phyloP scores from a whole-genome alignment of 2,888 invertebrate species.

The Cantharis nigra region DNA sequence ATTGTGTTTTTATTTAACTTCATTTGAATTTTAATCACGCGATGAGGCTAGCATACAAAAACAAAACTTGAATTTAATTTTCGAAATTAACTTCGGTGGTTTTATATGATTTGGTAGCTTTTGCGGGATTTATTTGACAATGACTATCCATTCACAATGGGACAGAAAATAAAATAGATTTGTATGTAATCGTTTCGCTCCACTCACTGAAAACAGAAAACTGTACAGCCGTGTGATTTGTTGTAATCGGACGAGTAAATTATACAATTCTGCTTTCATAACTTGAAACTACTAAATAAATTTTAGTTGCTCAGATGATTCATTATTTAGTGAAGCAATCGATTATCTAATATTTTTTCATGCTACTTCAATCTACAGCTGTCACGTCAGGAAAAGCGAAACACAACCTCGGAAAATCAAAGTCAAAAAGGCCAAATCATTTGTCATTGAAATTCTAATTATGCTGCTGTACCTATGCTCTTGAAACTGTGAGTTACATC shows the following conservation, averaged over 20 bases:
- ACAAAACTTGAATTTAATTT: neutral
- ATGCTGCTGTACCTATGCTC: no score
- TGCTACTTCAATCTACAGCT: no score
- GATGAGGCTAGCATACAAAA: neutral
- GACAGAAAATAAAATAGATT: neutral
- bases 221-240: neutral
- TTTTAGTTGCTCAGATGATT: neutral
- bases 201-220: neutral
- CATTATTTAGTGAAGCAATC: no score
- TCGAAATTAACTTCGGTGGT: neutral
- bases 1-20: neutral
- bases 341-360: no score
- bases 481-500: no score
- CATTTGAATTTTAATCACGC: neutral
- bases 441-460: no score
- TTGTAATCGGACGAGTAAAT: neutral
- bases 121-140: neutral
- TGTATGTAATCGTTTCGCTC: neutral
- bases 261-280: neutral
- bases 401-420: no score
- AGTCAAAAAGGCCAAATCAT: no score
- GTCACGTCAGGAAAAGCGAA: no score
- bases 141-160: neutral
- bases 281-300: neutral
- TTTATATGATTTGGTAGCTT: neutral